Evolutionary conservation across 2,888 invertebrate species (phyloP).

Genomic region (Dasysyrphus tricinctus): DNA sequence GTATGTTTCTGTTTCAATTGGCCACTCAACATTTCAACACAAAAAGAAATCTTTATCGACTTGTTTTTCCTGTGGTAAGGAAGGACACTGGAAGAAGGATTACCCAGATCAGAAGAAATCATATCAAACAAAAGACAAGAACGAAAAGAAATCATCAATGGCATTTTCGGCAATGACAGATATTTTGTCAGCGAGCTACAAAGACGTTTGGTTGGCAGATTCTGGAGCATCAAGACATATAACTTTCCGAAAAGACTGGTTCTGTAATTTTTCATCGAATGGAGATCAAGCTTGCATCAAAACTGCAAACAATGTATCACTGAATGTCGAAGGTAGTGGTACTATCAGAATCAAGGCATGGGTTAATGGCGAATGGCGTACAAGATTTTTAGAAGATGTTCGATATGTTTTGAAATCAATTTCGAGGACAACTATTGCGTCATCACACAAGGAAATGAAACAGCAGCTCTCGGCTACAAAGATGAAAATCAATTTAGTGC

Average conservation of each 20-base stretch:
- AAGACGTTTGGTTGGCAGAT: constrained; percentile 15
- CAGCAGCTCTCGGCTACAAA: too few relatives aligned
- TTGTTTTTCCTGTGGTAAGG: neutral
- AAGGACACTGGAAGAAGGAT: neutral
- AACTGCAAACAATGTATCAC: too few relatives aligned
- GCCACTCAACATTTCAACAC: neutral
- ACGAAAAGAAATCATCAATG: neutral
- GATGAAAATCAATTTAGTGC: too few relatives aligned
- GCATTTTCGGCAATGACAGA: constrained; percentile 1
- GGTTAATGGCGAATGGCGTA: constrained; percentile 7
- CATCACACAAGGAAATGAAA: too few relatives aligned
- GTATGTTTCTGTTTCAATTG: too few relatives aligned
- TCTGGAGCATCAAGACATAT: neutral
- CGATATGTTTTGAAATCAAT: constrained; percentile 7
- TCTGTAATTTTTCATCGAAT: neutral
- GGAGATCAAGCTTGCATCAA: neutral
- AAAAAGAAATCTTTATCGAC: constrained; percentile 5
- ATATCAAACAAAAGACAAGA: neutral
- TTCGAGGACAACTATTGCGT: constrained; percentile 23
- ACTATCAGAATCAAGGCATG: neutral
- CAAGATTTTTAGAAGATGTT: constrained; percentile 2
- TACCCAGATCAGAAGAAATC: neutral
- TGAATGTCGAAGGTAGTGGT: too few relatives aligned
- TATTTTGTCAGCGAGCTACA: neutral
- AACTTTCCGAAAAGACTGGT: neutral